Evolutionary conservation across 1,140 invertebrate species (phyloP).

Genomic region (Drosophila sucinea): DNA sequence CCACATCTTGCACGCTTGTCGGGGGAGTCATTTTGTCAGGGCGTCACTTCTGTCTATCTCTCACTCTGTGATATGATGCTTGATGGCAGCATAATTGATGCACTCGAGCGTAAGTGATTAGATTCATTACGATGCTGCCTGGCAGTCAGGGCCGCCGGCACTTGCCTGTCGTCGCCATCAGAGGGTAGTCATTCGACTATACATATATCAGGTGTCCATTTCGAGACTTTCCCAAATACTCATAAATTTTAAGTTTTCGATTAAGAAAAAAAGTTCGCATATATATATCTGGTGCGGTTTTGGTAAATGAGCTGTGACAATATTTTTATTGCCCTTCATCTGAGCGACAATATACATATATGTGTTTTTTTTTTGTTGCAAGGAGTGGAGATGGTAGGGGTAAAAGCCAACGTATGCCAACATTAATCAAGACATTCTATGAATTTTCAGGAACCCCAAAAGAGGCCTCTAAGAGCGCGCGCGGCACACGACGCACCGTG

Average conservation of each 20-base stretch:
- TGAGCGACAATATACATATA: background rate
- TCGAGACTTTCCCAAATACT: constrained; percentile 42
- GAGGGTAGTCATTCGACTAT: constrained; percentile 43
- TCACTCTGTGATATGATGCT: constrained; percentile 44
- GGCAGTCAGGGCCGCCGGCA: constrained; percentile 47
- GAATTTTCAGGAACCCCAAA: constrained; percentile 54
- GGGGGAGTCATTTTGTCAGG: constrained; percentile 62
- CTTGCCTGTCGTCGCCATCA: background rate
- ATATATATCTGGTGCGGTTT: constrained; percentile 27
- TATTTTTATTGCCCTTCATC: constrained; percentile 66
- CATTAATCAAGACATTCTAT: constrained; percentile 76
- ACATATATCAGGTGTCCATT: constrained; percentile 40
- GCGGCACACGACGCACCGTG: constrained; percentile 75
- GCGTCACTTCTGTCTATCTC: constrained; percentile 37
- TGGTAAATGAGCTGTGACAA: constrained; percentile 78
- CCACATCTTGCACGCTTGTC: constrained; percentile 53
- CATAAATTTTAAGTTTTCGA: constrained; percentile 15
- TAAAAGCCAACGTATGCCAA: constrained; percentile 78
- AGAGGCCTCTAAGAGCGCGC: constrained; percentile 57
- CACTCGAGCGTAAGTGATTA: constrained; percentile 83
- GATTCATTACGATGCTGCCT: constrained; percentile 81
- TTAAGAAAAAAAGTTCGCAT: background rate
- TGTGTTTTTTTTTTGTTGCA: background rate
- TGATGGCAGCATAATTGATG: constrained; percentile 83
- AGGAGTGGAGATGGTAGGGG: constrained; percentile 29